Percentiles rank a stretch among this genome's conserved stretches.
phyloP scores from a whole-genome alignment of 2,888 invertebrate genomes.

The Gibbula magus region DNA sequence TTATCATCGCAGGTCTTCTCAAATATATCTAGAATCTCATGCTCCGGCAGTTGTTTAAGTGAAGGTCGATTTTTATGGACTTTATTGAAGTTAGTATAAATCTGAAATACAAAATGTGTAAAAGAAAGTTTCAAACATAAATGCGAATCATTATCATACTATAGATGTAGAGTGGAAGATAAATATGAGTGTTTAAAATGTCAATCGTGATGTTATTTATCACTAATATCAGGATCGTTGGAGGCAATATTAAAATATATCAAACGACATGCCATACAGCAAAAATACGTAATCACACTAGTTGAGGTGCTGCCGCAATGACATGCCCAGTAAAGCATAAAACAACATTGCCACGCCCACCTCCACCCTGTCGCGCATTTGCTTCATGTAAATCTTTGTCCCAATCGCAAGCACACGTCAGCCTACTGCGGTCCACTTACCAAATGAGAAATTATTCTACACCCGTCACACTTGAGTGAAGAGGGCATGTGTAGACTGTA shows the following conservation, averaged over 20 bases:
- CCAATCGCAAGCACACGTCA: background rate
- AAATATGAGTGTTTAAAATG: no score
- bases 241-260: no score
- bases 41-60: constrained; percentile 61
- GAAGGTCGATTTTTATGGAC: constrained; percentile 46
- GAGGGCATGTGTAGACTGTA: constrained; percentile 62
- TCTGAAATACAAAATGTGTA: constrained; percentile 40
- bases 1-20: constrained; percentile 57
- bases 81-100: constrained; percentile 44
- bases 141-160: no score
- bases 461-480: constrained; percentile 65
- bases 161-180: no score
- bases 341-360: background rate
- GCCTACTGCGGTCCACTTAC: constrained; percentile 37
- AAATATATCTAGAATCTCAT: constrained; percentile 58
- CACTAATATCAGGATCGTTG: no score
- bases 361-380: background rate
- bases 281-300: background rate
- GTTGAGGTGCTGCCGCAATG: no score
- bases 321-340: background rate
- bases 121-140: no score
- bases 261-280: no score
- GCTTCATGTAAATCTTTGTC: background rate
- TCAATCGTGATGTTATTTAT: no score
- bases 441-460: constrained; percentile 60